Evolutionary conservation across 1,140 invertebrate species (phyloP), one percentile per base, ranked within the genome.

Genomic region (Nilaparvata lugens): DNA sequence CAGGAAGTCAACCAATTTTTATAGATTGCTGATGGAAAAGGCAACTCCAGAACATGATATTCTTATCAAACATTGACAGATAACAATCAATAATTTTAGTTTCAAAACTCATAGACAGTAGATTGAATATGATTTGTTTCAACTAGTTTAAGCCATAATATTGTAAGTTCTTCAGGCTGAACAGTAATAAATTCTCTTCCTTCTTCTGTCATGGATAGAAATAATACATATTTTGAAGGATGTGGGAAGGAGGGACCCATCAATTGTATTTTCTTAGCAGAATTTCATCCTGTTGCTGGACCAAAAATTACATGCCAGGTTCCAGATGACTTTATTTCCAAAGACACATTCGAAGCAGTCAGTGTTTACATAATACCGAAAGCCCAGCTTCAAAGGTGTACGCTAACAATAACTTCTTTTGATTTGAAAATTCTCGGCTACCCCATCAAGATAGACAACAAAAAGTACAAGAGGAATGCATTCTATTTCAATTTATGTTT

Each of bases 401-500:
- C 89, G 7, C 87, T 97, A 65, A 95, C 93, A n/a, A 86, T 96
- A 67, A 92, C 89, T 73, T 79, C 85, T 4, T 76, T 86, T 60
- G 88, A 90, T 43, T 84, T 85, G 59, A 97, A 96, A 76, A 92
- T 97, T 60, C 80, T 95, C 16, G 95, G 95, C 0, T 97, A 91
- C 76, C 95, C 95, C 0, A 87, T 96, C 25, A 81, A 85, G 65
- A 94, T 98, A 58, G 87, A 93, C 66, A 85, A 93, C 69, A 81
- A 87, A 53, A 91, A 92, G 67, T 97, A 97, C 79, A 83, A 85
- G n/a, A 78, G 95, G 62, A 97, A 98, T 78, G 88, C 91, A 24
- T 89, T 93, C 66, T 87, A 95, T 56, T 98, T 97, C 73, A 98
- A 98, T 75, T 73, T 97, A 2, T 97, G 94, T 72, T 95, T 98